Percentiles rank a stretch among this genome's conserved stretches.
Conservation (phyloP, 2,113 vertebrate species). For the Actenoides lindsayi region DNA sequence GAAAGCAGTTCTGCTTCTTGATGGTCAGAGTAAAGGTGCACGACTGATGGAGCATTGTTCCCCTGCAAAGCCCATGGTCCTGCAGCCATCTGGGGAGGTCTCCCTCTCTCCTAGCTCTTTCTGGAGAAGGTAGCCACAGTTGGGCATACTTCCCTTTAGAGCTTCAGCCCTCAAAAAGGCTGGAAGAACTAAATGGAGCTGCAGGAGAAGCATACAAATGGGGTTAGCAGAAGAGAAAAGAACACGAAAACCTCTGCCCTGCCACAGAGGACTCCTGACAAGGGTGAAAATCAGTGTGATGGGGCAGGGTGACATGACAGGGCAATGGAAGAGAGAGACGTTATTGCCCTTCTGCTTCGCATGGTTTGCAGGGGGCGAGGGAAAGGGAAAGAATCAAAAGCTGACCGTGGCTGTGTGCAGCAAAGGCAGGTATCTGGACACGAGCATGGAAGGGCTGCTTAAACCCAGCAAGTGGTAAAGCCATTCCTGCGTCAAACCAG, state of each 20-base stretch:
- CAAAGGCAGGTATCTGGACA: not conserved
- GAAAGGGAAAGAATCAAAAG: not conserved
- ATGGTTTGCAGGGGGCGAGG: not conserved
- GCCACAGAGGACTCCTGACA: not conserved
- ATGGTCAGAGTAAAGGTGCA: not conserved
- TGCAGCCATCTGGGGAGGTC: not conserved
- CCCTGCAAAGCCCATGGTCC: not conserved
- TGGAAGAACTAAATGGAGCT: not conserved
- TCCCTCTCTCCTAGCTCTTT: not conserved
- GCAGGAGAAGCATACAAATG: not conserved
- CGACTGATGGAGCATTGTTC: not conserved
- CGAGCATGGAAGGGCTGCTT: not conserved
- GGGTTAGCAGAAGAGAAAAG: not conserved
- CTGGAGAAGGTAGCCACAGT: not conserved
- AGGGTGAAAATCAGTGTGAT: not conserved
- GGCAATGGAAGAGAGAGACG: not conserved
- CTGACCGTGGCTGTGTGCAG: rapidly evolving
- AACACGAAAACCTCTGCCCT: not conserved
- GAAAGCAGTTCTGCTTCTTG: not conserved
- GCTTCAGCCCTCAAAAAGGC: not conserved
- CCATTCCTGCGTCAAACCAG: not conserved
- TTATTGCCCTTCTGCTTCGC: not conserved
- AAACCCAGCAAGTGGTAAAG: not conserved
- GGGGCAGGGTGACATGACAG: not conserved
- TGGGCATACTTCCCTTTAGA: not conserved